Evolutionary conservation across 2,888 invertebrate species (phyloP).

Genomic region (Mimachlamys varia): DNA sequence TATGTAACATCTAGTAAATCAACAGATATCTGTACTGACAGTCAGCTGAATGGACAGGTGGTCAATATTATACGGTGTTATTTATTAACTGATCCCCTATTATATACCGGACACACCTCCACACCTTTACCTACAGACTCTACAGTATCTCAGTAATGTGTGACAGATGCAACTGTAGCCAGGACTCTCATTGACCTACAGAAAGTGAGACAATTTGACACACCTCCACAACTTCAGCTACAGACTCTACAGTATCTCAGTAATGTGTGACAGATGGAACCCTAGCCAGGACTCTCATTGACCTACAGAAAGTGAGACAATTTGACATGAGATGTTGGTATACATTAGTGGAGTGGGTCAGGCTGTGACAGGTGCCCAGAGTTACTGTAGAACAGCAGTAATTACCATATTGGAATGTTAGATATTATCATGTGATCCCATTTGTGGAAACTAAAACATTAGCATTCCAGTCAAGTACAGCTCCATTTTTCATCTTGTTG

Average conservation of each 20-base stretch:
- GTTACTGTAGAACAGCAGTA: background rate
- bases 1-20: too few species aligned
- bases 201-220: background rate
- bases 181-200: background rate
- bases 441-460: background rate
- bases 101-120: too few species aligned
- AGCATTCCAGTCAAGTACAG: background rate
- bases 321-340: background rate
- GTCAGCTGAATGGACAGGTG: too few species aligned
- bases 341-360: background rate
- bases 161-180: background rate
- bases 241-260: background rate
- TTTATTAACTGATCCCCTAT: background rate
- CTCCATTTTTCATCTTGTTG: background rate
- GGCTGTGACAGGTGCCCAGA: background rate
- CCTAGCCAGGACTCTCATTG: background rate
- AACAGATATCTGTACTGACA: background rate
- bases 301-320: background rate
- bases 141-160: background rate
- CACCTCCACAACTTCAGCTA: too few species aligned
- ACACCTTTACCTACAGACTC: too few species aligned
- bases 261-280: background rate
- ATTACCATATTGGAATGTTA: conserved; percentile 19
- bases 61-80: background rate
- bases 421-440: background rate